Conservation (phyloP, 2,797 vertebrate species). For the Adelosebastes latens region DNA sequence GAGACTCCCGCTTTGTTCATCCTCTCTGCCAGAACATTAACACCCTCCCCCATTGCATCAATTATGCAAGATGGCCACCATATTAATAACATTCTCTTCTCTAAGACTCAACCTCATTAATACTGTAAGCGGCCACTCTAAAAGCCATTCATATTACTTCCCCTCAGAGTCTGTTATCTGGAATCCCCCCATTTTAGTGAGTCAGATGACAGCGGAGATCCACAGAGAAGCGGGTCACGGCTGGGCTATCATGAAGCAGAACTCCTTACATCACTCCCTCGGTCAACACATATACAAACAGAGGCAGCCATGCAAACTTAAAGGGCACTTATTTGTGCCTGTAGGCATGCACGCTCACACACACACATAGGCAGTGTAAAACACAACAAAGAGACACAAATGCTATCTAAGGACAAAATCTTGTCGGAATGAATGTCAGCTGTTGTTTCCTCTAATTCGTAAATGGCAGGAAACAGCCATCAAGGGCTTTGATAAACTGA, state of each 20-base stretch:
- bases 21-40: constrained; percentile 42
- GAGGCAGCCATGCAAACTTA: constrained; percentile 31
- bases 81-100: constrained; percentile 66
- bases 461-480: constrained; percentile 15
- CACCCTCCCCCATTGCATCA: constrained; percentile 29
- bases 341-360: neutral
- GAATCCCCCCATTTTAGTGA: constrained; percentile 33
- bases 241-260: constrained; percentile 30
- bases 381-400: constrained; percentile 3
- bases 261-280: constrained; percentile 37
- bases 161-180: constrained; percentile 46
- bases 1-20: constrained; percentile 10
- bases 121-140: constrained; percentile 70
- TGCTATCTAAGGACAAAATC: constrained; percentile 26
- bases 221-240: constrained; percentile 20
- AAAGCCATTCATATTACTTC: constrained; percentile 72
- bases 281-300: constrained; percentile 38
- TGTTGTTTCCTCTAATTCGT: neutral
- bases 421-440: constrained; percentile 31
- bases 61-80: constrained; percentile 62
- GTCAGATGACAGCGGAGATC: constrained; percentile 43
- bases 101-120: constrained; percentile 69
- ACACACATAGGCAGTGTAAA: neutral
- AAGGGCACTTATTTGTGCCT: constrained; percentile 28
- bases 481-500: constrained; percentile 8